Percentiles rank a stretch among this genome's conserved stretches.
Conservation (phyloP, 2,113 vertebrate species). For the Oryzias celebensis region DNA sequence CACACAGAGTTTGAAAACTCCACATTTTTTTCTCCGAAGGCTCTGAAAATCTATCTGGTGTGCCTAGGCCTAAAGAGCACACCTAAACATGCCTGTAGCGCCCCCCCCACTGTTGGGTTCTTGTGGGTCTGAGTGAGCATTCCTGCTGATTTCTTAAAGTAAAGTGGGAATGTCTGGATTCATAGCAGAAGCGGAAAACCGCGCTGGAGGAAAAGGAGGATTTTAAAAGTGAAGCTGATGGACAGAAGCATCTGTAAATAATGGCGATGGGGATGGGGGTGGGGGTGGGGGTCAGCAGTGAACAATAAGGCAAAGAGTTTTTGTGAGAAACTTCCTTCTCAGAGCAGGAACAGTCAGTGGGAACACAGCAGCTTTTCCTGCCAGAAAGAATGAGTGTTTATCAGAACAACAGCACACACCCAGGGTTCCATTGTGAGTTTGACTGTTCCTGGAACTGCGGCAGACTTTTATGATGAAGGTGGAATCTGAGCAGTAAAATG, state of each 20-base stretch:
- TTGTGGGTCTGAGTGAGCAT: too few relatives aligned
- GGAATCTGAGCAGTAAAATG: too few relatives aligned
- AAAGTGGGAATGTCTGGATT: slow-evolving; percentile 49
- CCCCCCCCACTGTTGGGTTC: too few relatives aligned
- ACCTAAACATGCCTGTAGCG: too few relatives aligned
- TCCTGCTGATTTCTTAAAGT: slow-evolving; percentile 25
- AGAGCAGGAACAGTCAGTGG: slow-evolving; percentile 4
- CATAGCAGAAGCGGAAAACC: slow-evolving; percentile 6
- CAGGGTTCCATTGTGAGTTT: too few relatives aligned
- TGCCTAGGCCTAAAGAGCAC: too few relatives aligned
- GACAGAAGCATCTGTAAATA: background rate
- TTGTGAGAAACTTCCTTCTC: slow-evolving; percentile 49
- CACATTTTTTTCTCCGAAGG: too few relatives aligned
- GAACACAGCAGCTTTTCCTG: slow-evolving; percentile 26
- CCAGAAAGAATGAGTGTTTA: slow-evolving; percentile 9
- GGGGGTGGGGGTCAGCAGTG: background rate
- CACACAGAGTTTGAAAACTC: too few relatives aligned
- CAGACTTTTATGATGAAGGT: too few relatives aligned
- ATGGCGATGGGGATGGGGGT: background rate
- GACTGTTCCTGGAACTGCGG: too few relatives aligned
- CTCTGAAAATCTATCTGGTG: too few relatives aligned
- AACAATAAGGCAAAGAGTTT: slow-evolving; percentile 15
- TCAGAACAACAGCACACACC: too few relatives aligned
- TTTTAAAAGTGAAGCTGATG: background rate
- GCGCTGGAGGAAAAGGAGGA: background rate